phyloP scores from a whole-genome alignment of 2,113 vertebrate species.

The Seriola dumerili region DNA sequence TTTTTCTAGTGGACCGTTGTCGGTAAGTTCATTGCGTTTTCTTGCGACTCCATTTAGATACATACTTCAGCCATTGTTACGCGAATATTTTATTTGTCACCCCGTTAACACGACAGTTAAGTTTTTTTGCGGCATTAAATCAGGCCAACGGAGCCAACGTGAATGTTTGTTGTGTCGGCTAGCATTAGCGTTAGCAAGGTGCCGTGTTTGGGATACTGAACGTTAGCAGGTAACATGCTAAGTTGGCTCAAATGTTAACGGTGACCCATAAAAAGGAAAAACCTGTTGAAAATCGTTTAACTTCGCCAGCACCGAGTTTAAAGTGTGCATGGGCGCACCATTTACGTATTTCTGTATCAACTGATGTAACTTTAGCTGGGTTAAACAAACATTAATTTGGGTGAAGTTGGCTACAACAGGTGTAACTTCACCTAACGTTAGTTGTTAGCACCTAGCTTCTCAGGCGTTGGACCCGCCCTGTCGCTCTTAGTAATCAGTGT shows the following conservation, averaged over 20 bases:
- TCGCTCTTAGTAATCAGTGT: neutral
- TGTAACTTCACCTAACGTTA: slow-evolving; percentile 25
- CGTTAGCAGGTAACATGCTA: slow-evolving; percentile 52
- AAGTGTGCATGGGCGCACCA: accelerated
- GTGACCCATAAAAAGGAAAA: neutral
- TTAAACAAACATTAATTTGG: neutral
- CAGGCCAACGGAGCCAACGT: neutral
- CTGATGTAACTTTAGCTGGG: no score
- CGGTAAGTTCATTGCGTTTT: slow-evolving; percentile 57
- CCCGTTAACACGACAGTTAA: neutral
- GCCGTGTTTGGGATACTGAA: slow-evolving; percentile 1
- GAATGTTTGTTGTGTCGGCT: slow-evolving; percentile 59
- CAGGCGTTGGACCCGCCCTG: slow-evolving; percentile 30
- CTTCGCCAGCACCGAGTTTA: no score
- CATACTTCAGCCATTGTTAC: no score
- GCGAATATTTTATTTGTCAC: neutral
- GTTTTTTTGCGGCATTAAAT: neutral
- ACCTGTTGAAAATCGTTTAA: neutral
- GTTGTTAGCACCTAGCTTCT: slow-evolving; percentile 15
- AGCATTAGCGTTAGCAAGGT: slow-evolving; percentile 71
- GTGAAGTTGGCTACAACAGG: slow-evolving; percentile 44
- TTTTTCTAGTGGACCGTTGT: slow-evolving; percentile 55
- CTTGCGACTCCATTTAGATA: accelerated
- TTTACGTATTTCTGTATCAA: neutral
- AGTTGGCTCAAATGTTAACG: neutral